Evolutionary conservation across 2,888 invertebrate species (phyloP).

Genomic region (Torymus auratus): DNA sequence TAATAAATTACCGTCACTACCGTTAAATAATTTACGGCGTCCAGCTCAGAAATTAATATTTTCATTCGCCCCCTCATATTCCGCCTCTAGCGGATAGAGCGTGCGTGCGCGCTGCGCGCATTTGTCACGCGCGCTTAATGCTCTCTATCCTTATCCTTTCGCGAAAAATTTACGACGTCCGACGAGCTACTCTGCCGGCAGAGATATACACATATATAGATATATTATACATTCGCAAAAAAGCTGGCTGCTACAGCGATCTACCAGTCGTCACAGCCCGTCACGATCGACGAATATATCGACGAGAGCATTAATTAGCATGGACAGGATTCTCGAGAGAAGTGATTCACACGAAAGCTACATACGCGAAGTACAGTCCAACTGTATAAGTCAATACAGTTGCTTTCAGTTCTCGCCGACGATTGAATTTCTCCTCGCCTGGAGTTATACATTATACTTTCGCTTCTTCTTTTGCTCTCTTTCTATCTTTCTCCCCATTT

Average conservation of each 20-base stretch:
- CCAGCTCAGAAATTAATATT: conserved; percentile 38
- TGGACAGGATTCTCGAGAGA: conserved; percentile 37
- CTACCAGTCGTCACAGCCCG: neutral
- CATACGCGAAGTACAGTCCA: neutral
- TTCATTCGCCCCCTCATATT: neutral
- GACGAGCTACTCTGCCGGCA: neutral
- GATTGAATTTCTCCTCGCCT: conserved; percentile 62
- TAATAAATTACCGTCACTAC: conserved; percentile 42
- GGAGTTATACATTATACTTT: conserved; percentile 50
- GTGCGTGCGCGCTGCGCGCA: neutral
- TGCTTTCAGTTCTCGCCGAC: conserved; percentile 27
- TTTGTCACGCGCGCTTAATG: conserved; percentile 13
- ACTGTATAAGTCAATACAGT: conserved; percentile 47
- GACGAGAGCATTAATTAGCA: conserved; percentile 52
- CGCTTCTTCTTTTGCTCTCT: no score
- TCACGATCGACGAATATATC: conserved; percentile 14
- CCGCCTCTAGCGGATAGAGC: no score
- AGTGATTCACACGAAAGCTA: conserved; percentile 19
- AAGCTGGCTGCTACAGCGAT: no score
- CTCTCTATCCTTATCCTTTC: neutral
- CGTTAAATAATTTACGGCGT: conserved; percentile 43
- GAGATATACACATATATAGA: no score
- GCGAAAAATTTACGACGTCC: neutral
- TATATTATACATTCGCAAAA: no score
- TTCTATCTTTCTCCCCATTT: neutral